Evolutionary conservation across 2,888 invertebrate species (phyloP).

Genomic region (Brachypalpus laphriformis): DNA sequence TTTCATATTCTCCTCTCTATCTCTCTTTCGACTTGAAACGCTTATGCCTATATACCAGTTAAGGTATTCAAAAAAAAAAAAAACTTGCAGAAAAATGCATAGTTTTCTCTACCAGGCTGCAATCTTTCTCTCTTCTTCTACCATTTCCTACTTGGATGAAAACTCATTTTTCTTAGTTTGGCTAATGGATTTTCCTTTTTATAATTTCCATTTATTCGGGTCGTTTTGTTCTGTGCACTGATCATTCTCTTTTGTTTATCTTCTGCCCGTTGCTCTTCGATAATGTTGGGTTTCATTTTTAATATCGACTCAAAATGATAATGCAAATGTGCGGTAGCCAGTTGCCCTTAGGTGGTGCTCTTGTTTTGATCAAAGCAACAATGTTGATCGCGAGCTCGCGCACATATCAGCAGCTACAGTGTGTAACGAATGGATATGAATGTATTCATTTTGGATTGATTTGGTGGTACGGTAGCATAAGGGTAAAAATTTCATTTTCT

Average conservation of each 20-base stretch:
- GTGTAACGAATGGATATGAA: constrained; percentile 25
- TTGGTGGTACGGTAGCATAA: background rate
- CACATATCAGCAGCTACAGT: constrained; percentile 20
- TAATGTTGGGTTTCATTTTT: constrained; percentile 67
- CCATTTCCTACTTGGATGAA: constrained; percentile 34
- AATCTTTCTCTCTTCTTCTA: background rate
- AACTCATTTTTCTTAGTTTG: constrained; percentile 55
- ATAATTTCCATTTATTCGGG: constrained; percentile 47
- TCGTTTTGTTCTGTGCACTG: constrained; percentile 43
- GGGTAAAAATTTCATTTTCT: constrained; percentile 41
- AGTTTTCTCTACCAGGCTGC: constrained; percentile 17
- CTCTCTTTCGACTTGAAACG: constrained; percentile 26
- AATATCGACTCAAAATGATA: constrained; percentile 59
- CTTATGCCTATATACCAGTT: constrained; percentile 50
- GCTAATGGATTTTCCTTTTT: constrained; percentile 66
- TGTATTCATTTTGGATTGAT: constrained; percentile 23
- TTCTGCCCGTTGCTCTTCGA: constrained; percentile 7
- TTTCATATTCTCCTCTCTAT: constrained; percentile 16
- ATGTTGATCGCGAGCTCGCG: constrained; percentile 32
- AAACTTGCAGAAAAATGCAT: constrained; percentile 4
- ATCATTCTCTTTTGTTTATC: constrained; percentile 7
- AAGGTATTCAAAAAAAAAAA: constrained; percentile 34
- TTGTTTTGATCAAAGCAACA: constrained; percentile 74
- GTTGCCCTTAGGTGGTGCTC: constrained; percentile 74
- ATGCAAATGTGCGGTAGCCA: constrained; percentile 75